phyloP scores from a whole-genome alignment of 2,113 vertebrate genomes.

The Ophthalmolycus amberensis region DNA sequence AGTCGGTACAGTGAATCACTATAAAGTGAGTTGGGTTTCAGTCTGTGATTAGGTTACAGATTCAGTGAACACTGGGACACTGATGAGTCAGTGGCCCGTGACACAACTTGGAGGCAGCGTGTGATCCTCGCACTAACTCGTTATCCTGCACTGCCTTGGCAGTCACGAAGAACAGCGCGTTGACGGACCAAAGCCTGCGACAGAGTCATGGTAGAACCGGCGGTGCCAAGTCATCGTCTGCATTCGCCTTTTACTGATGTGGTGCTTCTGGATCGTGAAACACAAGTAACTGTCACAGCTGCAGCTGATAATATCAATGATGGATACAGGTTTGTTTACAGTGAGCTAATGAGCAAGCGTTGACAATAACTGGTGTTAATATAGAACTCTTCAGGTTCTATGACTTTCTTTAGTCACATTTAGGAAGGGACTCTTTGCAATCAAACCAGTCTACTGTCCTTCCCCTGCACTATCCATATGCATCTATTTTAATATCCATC shows the following conservation, averaged over 20 bases:
- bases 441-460: neutral
- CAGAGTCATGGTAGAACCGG: neutral
- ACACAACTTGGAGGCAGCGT: constrained; percentile 21
- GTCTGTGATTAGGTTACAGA: constrained; percentile 38
- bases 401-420: neutral
- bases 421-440: neutral
- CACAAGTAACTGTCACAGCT: constrained; percentile 14
- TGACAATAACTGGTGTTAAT: neutral
- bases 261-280: neutral
- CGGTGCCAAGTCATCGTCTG: neutral
- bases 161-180: constrained; percentile 1
- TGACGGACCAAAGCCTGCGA: neutral
- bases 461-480: neutral
- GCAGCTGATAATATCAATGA: neutral
- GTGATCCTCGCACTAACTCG: constrained; percentile 38
- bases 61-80: neutral
- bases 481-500: neutral
- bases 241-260: neutral
- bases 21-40: constrained; percentile 39
- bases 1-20: constrained; percentile 22
- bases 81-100: constrained; percentile 52
- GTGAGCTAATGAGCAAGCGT: constrained; percentile 6
- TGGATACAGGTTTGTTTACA: neutral
- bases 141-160: neutral
- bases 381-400: neutral